A percentile compares a stretch with the other conserved stretches of the same genome.
phyloP scores from a whole-genome alignment of 2,888 invertebrate species.

The Brachynemurus nebulosus region DNA sequence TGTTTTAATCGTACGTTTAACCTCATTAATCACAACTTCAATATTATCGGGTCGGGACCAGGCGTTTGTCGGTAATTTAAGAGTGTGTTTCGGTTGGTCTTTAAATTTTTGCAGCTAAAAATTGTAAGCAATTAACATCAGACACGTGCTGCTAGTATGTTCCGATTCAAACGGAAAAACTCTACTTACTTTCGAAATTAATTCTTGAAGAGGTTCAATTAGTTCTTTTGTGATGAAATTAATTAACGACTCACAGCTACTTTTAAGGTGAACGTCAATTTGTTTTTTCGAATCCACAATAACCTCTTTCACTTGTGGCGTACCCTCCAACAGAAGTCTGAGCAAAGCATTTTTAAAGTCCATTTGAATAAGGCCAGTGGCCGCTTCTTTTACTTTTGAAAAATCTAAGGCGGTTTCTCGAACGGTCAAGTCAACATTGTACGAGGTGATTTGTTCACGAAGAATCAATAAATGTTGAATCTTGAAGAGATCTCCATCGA shows the following conservation, averaged over 20 bases:
- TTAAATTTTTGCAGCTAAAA: background rate
- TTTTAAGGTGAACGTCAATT: constrained; percentile 85
- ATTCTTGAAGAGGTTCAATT: constrained; percentile 49
- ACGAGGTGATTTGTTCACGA: constrained; percentile 95
- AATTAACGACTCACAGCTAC: constrained; percentile 80
- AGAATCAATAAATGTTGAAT: constrained; percentile 95
- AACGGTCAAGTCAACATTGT: constrained; percentile 86
- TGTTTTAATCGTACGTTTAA: constrained; percentile 63
- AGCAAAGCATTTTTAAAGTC: constrained; percentile 81
- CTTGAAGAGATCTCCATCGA: constrained; percentile 95
- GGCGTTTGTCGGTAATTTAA: constrained; percentile 15
- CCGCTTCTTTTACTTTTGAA: constrained; percentile 79
- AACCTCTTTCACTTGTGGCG: constrained; percentile 86
- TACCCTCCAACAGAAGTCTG: constrained; percentile 84
- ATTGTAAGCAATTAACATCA: background rate
- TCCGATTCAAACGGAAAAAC: background rate
- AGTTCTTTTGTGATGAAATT: constrained; percentile 60
- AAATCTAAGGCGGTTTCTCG: constrained; percentile 91
- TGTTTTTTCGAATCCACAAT: constrained; percentile 90
- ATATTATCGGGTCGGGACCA: constrained; percentile 61
- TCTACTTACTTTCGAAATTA: background rate
- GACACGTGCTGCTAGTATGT: background rate
- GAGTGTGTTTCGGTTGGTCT: background rate
- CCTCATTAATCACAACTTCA: constrained; percentile 57
- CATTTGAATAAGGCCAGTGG: constrained; percentile 57